Base-by-base conservation (phyloP, 2,113 vertebrate genomes). In the Merops nubicus region DNA sequence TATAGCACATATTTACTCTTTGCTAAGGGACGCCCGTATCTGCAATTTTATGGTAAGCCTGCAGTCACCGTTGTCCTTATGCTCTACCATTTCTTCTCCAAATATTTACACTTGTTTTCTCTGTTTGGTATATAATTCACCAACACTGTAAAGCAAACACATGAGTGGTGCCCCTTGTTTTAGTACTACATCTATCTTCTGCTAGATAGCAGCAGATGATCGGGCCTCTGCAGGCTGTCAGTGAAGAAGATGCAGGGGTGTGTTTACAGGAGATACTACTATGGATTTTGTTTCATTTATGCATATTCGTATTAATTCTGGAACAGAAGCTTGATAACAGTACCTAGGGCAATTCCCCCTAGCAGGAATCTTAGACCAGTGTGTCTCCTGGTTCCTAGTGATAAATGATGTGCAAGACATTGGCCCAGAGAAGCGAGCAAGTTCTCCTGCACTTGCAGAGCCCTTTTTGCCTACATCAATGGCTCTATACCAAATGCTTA, bases 71-170 rank as follows among this genome's bases (percentile, higher is more conserved):
- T 12, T 56, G 45, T 60, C 53, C n/a, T 93, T 59, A 43, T 38
- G 18, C 21, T 85, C 14, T 36, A 64, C 56, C 28, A 18, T 87
- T 89, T 81, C 36, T 80, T 85, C 59, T 91, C 29, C 80, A 85
- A 81, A 89, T 87, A 91, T 74, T 93, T 93, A 68, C 34, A 11
- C 40, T 77, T 77, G 23, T 88, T 92, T 91, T 56, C 74, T 34
- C 43, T 82, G 63, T 65, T 86, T 87, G 82, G 76, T 73, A 42
- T 62, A 28, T 34, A 62, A 65, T 28, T 47, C 25, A 72, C 29
- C 42, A 63, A 21, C 54, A 40, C 38, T 56, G 50, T 31, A 86
- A 76, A 92, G 56, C 76, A 81, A 77, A 89, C 34, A 87, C 0
- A 17, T 1, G 0, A 80, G 62, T 38, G 50, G 21, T 67, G 59